These are phyloP conservation scores for Sitta carolinensis DNA, from an alignment of 2,797 vertebrate species.

Conservation along the genomic window DNA sequence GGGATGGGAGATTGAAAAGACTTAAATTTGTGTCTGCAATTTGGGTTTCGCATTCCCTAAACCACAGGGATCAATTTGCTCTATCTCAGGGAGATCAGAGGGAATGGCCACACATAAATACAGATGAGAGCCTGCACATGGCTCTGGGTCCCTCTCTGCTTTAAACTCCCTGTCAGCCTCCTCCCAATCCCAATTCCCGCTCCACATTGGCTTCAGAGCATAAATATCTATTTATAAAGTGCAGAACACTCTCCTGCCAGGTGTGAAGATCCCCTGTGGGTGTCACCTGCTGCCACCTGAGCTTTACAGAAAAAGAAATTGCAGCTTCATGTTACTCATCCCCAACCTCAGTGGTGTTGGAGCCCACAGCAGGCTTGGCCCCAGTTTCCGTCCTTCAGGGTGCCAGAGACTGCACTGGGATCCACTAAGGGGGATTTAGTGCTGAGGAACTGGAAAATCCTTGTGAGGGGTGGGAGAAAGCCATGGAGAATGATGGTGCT, in stretches of 20 bases:
- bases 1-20: conserved; percentile 9
- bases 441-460: neutral
- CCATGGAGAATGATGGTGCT: fast-evolving
- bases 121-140: neutral
- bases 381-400: neutral
- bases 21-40: conserved; percentile 36
- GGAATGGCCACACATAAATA: conserved; percentile 29
- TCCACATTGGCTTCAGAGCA: neutral
- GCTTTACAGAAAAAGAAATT: neutral
- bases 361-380: fast-evolving
- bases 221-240: neutral
- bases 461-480: neutral
- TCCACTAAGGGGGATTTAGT: neutral
- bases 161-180: conserved; percentile 19
- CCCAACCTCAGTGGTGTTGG: fast-evolving
- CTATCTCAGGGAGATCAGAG: neutral
- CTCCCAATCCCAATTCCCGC: neutral
- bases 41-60: neutral
- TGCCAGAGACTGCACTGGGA: neutral
- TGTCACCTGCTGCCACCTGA: neutral
- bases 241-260: neutral
- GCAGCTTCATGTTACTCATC: neutral
- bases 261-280: neutral
- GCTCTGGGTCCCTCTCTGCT: neutral
- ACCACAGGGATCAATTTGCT: conserved; percentile 37